A percentile compares a stretch with the other conserved stretches of the same genome.
These are phyloP conservation scores for Fopius arisanus DNA, from an alignment of 1,140 invertebrate genomes.

Conservation along the genomic window DNA sequence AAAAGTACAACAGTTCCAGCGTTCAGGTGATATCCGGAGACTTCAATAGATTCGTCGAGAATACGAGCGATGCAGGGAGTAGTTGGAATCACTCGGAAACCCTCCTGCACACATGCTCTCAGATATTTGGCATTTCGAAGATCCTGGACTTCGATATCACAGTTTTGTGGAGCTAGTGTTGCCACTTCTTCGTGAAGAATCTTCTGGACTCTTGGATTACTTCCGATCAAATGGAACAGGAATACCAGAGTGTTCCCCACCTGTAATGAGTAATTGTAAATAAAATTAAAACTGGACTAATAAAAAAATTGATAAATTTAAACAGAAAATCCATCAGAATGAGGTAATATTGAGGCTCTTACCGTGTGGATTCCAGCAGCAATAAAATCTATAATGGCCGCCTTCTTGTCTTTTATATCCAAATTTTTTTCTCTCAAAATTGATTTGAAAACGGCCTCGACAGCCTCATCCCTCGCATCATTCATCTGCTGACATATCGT, in stretches of 20 bases:
- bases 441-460: slow-evolving; percentile 78
- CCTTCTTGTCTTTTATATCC: slow-evolving; percentile 82
- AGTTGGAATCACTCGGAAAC: slow-evolving; percentile 82
- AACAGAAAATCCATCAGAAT: neutral
- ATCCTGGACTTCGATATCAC: slow-evolving; percentile 68
- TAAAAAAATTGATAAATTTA: neutral
- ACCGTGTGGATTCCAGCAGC: slow-evolving; percentile 87
- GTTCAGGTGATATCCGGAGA: slow-evolving; percentile 79
- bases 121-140: slow-evolving; percentile 77
- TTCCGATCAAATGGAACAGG: slow-evolving; percentile 78
- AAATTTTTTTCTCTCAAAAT: slow-evolving; percentile 75
- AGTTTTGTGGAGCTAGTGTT: slow-evolving; percentile 66
- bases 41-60: slow-evolving; percentile 76
- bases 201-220: slow-evolving; percentile 74
- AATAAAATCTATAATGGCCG: slow-evolving; percentile 86
- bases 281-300: neutral
- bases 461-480: slow-evolving; percentile 64
- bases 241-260: slow-evolving; percentile 84
- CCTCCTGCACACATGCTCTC: slow-evolving; percentile 86
- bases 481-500: slow-evolving; percentile 65
- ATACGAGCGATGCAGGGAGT: slow-evolving; percentile 84
- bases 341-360: slow-evolving; percentile 41
- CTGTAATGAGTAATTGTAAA: slow-evolving; percentile 57
- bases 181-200: slow-evolving; percentile 79
- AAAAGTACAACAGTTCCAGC: slow-evolving; percentile 85